A percentile compares a stretch with the other conserved stretches of the same genome.
Evolutionary conservation across 2,888 invertebrate genomes (phyloP).

Genomic region (Hecatera dysodea): DNA sequence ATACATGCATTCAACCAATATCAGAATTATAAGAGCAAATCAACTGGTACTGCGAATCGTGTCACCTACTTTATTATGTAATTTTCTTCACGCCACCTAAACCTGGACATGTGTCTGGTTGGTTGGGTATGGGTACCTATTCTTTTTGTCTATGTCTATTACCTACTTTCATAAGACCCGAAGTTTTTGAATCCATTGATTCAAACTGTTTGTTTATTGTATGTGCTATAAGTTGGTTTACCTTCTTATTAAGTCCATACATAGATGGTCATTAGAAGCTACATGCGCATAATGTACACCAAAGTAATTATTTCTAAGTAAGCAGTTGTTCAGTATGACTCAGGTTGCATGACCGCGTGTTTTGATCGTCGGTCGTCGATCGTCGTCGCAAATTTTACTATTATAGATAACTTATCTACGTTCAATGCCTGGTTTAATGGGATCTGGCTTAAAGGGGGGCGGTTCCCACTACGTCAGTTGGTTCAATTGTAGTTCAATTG

Average conservation of each 20-base stretch:
- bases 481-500: constrained; percentile 16
- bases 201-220: background rate
- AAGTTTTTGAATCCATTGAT: background rate
- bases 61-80: constrained; percentile 19
- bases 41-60: background rate
- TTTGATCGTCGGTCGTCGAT: background rate
- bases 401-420: constrained; percentile 54
- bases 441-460: constrained; percentile 60
- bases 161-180: background rate
- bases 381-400: constrained; percentile 21
- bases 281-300: background rate
- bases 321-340: constrained; percentile 3
- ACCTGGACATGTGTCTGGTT: background rate
- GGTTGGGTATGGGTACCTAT: too few species aligned
- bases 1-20: constrained; percentile 33
- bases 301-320: constrained; percentile 7
- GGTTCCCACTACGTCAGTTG: constrained; percentile 43
- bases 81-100: background rate
- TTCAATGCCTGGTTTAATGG: constrained; percentile 54
- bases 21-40: constrained; percentile 13
- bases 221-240: background rate
- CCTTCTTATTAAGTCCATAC: background rate
- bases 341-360: constrained; percentile 4
- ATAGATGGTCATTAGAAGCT: background rate
- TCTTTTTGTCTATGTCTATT: too few species aligned